Percentiles rank a stretch among this genome's conserved stretches.
These are phyloP conservation scores for Apodemus agrarius DNA, from an alignment of 2,797 vertebrate genomes.

Conservation along the genomic window DNA sequence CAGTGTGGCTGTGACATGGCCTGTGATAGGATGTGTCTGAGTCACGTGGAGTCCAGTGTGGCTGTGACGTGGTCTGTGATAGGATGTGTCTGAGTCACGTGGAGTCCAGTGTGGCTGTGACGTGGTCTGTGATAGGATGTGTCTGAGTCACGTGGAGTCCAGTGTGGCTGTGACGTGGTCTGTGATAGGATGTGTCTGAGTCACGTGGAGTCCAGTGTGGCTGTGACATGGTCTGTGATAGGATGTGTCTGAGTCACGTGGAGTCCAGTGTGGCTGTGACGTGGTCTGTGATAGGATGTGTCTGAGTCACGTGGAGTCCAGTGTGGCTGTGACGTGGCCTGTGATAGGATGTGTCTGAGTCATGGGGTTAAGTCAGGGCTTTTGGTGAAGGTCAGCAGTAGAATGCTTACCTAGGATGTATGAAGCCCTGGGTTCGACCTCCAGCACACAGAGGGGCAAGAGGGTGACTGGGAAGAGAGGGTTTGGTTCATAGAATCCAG, in stretches of 20 bases:
- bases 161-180: background rate
- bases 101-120: no score
- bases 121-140: background rate
- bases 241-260: background rate
- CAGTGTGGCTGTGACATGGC: background rate
- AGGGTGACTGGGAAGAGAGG: background rate
- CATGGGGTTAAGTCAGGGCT: background rate
- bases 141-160: background rate
- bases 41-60: no score
- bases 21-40: background rate
- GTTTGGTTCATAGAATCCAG: background rate
- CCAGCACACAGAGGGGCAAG: background rate
- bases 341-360: background rate
- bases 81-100: background rate
- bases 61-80: background rate
- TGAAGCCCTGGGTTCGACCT: background rate
- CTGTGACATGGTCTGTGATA: background rate
- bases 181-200: background rate
- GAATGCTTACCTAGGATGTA: background rate
- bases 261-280: no score
- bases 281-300: background rate
- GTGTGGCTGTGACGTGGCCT: background rate
- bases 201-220: background rate
- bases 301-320: background rate
- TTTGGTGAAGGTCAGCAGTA: background rate